Percentiles rank a stretch among this genome's conserved stretches.
Conservation (phyloP, 1,140 invertebrate genomes). For the Drosophila burlai region DNA sequence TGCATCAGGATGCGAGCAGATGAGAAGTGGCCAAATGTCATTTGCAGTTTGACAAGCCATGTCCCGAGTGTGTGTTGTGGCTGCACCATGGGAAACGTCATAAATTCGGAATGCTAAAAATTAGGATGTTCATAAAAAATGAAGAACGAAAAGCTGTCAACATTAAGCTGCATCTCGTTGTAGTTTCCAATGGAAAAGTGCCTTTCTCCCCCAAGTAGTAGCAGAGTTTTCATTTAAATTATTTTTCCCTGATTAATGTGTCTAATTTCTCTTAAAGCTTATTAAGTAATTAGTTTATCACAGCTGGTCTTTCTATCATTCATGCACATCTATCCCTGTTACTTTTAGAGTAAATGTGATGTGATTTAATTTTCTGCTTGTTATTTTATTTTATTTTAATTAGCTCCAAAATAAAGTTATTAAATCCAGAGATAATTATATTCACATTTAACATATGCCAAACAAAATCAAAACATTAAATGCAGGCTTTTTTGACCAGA, state of each 20-base stretch:
- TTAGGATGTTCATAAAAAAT: constrained; percentile 38
- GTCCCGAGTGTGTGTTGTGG: constrained; percentile 16
- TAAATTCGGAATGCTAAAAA: constrained; percentile 41
- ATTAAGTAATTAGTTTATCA: not conserved
- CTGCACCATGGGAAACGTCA: constrained; percentile 42
- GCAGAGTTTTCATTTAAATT: not conserved
- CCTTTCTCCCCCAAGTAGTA: not conserved
- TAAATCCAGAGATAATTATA: not conserved
- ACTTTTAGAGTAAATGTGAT: not conserved
- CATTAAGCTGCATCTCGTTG: constrained; percentile 4
- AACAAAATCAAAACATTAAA: not conserved
- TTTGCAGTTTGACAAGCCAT: constrained; percentile 73
- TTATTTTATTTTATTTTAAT: not conserved
- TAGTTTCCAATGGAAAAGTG: constrained; percentile 1
- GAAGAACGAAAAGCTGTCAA: constrained; percentile 18
- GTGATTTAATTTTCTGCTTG: not conserved
- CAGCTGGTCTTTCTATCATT: not conserved
- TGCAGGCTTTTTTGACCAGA: not conserved
- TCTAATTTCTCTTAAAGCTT: not conserved
- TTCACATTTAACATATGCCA: not conserved
- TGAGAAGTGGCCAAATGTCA: constrained; percentile 81
- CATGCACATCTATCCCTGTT: too few species aligned
- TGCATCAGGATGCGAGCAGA: constrained; percentile 41
- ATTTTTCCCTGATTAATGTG: not conserved
- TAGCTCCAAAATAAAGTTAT: not conserved